Base-by-base conservation (phyloP, 2,888 invertebrate genomes). In the Salpingus planirostris region DNA sequence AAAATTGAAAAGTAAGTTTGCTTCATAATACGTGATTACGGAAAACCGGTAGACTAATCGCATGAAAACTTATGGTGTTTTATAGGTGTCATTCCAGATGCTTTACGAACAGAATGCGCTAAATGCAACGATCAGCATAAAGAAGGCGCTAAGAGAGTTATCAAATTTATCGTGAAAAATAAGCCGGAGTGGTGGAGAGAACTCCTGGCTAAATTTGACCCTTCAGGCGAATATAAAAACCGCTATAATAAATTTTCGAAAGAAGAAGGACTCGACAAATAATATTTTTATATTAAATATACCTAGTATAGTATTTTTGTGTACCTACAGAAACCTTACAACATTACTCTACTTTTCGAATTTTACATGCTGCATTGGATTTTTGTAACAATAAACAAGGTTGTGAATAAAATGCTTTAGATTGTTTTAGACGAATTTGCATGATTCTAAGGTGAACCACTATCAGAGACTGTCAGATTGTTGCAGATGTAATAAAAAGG, bases 51-150 rank as follows among this genome's bases (percentile, higher is more conserved):
- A n/a, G n/a, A n/a, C n/a, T n/a, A n/a, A n/a, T n/a, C n/a, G n/a
- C n/a, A n/a, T n/a, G n/a, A n/a, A n/a, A n/a, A n/a, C n/a, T n/a
- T n/a, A n/a, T n/a, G n/a, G n/a, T n/a, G n/a, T n/a, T n/a, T n/a
- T n/a, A n/a, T n/a, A 78, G 78, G 65, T n/a, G 65, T 70, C 1
- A 66, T 84, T 1, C 81, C 82, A 1, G 84, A 84, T 41, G 83
- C 83, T 1, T 57, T 82, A 26, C 62, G 70, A 43, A 74, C 70
- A 3, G 75, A 74, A 29, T 83, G 83, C 57, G 46, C 48, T 32
- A 77, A 78, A 50, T 83, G 83, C 53, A 77, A 72, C n/a, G 73
- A 77, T 13, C 66, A 67, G 15, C 81, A 82, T 55, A 71, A 67
- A 50, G 50, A 60, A 3, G 76, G 74, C 21, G 71, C 76, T 14